Percentiles rank a stretch among this genome's conserved stretches.
These are phyloP conservation scores for Forbesichthys papilliferus DNA, from an alignment of 2,113 vertebrate genomes.

Conservation along the genomic window DNA sequence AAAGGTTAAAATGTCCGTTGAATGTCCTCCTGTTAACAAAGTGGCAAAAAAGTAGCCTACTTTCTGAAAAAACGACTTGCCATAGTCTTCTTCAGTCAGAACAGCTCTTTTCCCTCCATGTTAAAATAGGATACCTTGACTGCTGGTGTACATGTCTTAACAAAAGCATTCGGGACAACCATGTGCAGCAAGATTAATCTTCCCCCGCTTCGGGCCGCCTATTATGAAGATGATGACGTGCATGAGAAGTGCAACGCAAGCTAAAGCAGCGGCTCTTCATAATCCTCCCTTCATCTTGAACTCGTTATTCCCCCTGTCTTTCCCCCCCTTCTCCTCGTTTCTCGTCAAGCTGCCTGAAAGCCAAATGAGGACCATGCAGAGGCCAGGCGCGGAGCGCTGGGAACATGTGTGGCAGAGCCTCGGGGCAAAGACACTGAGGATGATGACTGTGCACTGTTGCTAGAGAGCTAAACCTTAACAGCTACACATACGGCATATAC, in stretches of 20 bases:
- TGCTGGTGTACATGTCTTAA: background rate
- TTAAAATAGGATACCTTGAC: no score
- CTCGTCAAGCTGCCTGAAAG: constrained; percentile 47
- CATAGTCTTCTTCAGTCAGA: no score
- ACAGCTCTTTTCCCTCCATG: no score
- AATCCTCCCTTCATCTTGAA: constrained; percentile 67
- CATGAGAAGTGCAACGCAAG: constrained; percentile 25
- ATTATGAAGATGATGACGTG: constrained; percentile 17
- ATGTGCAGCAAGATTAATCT: constrained; percentile 3
- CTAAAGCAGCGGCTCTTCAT: constrained; percentile 24
- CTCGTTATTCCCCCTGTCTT: constrained; percentile 41
- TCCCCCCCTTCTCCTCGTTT: constrained; percentile 1
- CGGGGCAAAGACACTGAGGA: constrained; percentile 17
- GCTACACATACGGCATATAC: no score
- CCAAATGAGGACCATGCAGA: constrained; percentile 63
- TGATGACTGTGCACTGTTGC: constrained; percentile 31
- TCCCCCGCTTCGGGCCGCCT: background rate
- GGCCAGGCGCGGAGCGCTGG: constrained; percentile 16
- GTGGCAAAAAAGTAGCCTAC: no score
- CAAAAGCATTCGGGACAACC: constrained; percentile 2
- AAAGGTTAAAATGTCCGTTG: no score
- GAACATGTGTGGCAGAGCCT: constrained; percentile 49
- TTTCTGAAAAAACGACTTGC: no score
- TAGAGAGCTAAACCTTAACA: constrained; percentile 11
- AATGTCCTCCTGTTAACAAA: no score